Percentiles rank a stretch among this genome's conserved stretches.
Conservation (phyloP, 2,113 vertebrate genomes). For the Nerophis ophidion region DNA sequence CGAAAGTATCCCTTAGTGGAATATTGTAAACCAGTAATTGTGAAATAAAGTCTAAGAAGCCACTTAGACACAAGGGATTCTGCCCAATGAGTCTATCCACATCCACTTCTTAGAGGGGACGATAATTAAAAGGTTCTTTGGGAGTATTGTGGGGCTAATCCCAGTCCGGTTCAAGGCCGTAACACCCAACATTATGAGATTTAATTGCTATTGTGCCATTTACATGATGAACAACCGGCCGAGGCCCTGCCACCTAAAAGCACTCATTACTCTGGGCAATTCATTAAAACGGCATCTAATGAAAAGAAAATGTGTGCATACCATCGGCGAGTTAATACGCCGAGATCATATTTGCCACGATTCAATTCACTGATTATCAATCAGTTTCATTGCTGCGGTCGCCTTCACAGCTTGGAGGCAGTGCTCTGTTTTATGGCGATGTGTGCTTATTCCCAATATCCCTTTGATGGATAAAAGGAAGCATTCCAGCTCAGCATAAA, state of each 20-base stretch:
- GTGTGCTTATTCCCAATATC: constrained; percentile 48
- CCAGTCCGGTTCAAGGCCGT: constrained; percentile 55
- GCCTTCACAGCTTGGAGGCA: constrained; percentile 38
- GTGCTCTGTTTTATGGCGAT: constrained; percentile 57
- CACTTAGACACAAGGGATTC: constrained; percentile 38
- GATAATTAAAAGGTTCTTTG: constrained; percentile 58
- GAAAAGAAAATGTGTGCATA: constrained; percentile 67
- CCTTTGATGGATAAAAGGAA: constrained; percentile 45
- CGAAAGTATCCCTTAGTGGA: too few species aligned
- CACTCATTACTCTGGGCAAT: constrained; percentile 49
- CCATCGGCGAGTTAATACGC: constrained; percentile 55
- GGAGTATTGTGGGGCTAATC: constrained; percentile 48
- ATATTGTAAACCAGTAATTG: too few species aligned
- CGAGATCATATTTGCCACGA: constrained; percentile 54
- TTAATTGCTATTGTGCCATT: constrained; percentile 60
- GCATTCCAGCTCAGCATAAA: constrained; percentile 20
- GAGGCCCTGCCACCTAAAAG: constrained; percentile 49
- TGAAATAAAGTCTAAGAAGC: constrained; percentile 22
- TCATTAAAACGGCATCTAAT: constrained; percentile 59
- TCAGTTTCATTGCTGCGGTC: constrained; percentile 43
- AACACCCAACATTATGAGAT: constrained; percentile 32
- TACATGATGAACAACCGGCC: constrained; percentile 60
- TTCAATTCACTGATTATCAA: constrained; percentile 54
- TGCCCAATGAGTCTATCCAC: constrained; percentile 37
- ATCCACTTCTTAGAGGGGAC: constrained; percentile 18